These are phyloP conservation scores for Brachyistius frenatus DNA, from an alignment of 2,113 vertebrate species.

Conservation along the genomic window DNA sequence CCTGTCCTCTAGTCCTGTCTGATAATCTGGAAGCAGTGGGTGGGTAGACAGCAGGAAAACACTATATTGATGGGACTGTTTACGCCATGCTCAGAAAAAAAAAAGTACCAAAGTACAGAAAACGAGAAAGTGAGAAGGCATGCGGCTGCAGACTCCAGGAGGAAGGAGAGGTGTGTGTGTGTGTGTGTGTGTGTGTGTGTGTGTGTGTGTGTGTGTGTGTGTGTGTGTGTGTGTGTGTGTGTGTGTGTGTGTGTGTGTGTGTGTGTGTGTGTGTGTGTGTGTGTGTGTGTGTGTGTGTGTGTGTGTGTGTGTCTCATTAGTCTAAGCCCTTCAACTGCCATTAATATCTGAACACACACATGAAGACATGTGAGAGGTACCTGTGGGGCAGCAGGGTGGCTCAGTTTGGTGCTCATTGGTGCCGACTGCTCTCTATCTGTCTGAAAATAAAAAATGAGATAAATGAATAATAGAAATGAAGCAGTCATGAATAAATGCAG, in stretches of 20 bases:
- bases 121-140: slow-evolving; percentile 34
- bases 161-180: no score
- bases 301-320: slow-evolving; percentile 9
- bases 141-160: slow-evolving; percentile 15
- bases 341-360: slow-evolving; percentile 44
- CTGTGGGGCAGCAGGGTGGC: slow-evolving; percentile 7
- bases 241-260: neutral
- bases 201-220: slow-evolving; percentile 6
- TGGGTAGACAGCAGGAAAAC: slow-evolving; percentile 70
- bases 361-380: slow-evolving; percentile 31
- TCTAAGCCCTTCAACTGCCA: slow-evolving; percentile 1
- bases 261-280: no score
- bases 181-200: no score
- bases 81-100: slow-evolving; percentile 47
- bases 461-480: slow-evolving; percentile 43
- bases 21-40: slow-evolving; percentile 66
- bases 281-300: neutral
- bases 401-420: slow-evolving; percentile 7
- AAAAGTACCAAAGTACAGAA: slow-evolving; percentile 26
- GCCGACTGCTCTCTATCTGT: slow-evolving; percentile 27
- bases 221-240: neutral
- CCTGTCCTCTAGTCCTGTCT: slow-evolving; percentile 64
- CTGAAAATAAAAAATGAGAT: slow-evolving; percentile 53
- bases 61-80: slow-evolving; percentile 73
- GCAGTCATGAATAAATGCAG: slow-evolving; percentile 59